Conservation (phyloP, 2,888 invertebrate species). For the Hypercompe scribonia region DNA sequence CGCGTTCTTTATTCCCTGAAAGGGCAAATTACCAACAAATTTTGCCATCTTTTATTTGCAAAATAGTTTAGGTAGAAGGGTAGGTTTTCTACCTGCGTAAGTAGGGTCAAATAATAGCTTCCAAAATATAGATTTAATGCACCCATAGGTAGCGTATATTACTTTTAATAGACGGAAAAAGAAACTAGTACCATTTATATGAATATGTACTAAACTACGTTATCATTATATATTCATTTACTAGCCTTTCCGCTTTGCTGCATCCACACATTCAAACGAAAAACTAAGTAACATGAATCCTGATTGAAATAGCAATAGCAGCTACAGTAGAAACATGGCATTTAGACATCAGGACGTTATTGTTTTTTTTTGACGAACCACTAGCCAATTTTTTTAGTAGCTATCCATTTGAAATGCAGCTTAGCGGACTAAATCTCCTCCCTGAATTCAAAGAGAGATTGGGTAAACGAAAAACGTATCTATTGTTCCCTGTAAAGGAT, state of each 20-base stretch:
- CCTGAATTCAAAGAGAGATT: neutral
- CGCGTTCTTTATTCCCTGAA: too few relatives aligned
- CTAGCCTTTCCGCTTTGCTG: constrained; percentile 1
- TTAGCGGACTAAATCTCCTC: neutral
- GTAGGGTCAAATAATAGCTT: neutral
- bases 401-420: neutral
- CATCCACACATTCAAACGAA: neutral
- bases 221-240: neutral
- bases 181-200: neutral
- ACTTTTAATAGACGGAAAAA: neutral
- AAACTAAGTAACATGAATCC: neutral
- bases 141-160: neutral
- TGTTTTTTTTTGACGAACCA: neutral
- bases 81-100: neutral
- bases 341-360: neutral
- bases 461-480: neutral
- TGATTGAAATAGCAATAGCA: neutral
- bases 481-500: neutral
- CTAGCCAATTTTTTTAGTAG: neutral
- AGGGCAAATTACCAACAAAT: too few relatives aligned
- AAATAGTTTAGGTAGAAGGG: neutral
- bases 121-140: neutral
- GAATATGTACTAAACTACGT: constrained; percentile 4
- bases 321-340: neutral
- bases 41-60: neutral